A percentile compares a stretch with the other conserved stretches of the same genome.
Conservation (phyloP, 2,797 vertebrate species). For the Acanthornis magna region DNA sequence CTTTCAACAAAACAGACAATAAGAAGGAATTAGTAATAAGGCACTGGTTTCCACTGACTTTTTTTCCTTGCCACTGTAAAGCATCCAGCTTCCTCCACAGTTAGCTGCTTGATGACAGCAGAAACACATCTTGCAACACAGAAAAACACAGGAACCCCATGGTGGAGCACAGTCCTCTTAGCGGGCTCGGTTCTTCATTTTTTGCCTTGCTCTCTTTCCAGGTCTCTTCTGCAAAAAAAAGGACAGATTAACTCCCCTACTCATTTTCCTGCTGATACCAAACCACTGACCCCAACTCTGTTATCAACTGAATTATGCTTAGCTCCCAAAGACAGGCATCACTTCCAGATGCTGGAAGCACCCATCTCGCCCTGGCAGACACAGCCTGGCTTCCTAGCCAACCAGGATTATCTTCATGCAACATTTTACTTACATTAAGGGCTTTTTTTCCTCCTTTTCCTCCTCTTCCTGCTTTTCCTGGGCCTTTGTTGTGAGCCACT, state of each 20-base stretch:
- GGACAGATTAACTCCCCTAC: neutral
- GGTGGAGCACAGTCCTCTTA: constrained; percentile 23
- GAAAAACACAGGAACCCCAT: neutral
- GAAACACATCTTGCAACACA: neutral
- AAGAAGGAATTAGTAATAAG: neutral
- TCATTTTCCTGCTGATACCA: neutral
- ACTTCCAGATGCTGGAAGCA: neutral
- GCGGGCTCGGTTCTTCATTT: constrained; percentile 83
- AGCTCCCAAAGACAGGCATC: neutral
- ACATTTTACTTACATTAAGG: constrained; percentile 76
- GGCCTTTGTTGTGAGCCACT: constrained; percentile 80
- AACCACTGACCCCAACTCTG: neutral
- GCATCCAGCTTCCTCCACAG: neutral
- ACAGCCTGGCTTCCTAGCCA: neutral
- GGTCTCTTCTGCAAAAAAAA: constrained; percentile 87
- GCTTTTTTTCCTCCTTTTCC: constrained; percentile 82
- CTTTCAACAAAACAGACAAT: neutral
- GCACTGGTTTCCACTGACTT: neutral
- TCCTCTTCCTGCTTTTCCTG: constrained; percentile 70
- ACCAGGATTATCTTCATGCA: neutral
- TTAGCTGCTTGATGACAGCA: neutral
- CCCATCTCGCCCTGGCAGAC: neutral
- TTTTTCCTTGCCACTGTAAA: neutral
- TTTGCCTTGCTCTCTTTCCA: constrained; percentile 87
- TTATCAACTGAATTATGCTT: neutral